Evolutionary conservation across 2,113 vertebrate genomes (phyloP).

Genomic region (Ptyas mucosa): DNA sequence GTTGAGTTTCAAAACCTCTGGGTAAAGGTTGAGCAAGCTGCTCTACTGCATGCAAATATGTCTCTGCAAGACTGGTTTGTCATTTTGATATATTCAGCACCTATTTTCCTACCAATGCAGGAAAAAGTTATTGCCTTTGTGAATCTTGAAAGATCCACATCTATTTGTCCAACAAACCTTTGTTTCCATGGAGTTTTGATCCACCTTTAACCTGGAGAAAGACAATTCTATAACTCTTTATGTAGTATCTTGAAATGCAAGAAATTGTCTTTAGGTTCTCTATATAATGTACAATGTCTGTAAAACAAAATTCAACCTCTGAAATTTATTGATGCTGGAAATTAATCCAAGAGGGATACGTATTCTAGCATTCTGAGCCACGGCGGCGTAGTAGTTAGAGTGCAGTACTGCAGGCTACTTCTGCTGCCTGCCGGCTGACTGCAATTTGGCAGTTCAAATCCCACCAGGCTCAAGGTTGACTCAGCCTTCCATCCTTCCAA

Average conservation of each 20-base stretch:
- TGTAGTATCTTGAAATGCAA: constrained; percentile 16
- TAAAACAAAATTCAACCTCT: constrained; percentile 22
- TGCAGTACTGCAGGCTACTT: too few relatives aligned
- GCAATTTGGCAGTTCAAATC: too few relatives aligned
- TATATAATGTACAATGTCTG: constrained; percentile 34
- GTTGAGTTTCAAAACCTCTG: not conserved
- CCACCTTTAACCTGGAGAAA: constrained; percentile 79
- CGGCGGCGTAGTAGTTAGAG: too few relatives aligned
- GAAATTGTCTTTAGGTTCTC: constrained; percentile 33
- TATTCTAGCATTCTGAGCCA: too few relatives aligned
- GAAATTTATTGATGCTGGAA: constrained; percentile 41
- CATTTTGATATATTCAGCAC: not conserved
- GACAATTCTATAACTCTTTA: constrained; percentile 36
- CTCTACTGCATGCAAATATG: not conserved
- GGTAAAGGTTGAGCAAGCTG: not conserved
- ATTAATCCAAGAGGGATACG: constrained; percentile 30
- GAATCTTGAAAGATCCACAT: constrained; percentile 80
- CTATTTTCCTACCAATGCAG: not conserved
- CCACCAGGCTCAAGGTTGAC: too few relatives aligned
- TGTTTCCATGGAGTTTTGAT: constrained; percentile 84
- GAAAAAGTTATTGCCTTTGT: constrained; percentile 70
- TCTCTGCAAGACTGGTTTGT: not conserved
- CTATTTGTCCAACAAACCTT: constrained; percentile 84
- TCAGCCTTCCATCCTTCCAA: too few relatives aligned
- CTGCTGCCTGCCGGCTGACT: too few relatives aligned